Base-by-base conservation (phyloP, 2,113 vertebrate genomes). In the Falco punctatus region DNA sequence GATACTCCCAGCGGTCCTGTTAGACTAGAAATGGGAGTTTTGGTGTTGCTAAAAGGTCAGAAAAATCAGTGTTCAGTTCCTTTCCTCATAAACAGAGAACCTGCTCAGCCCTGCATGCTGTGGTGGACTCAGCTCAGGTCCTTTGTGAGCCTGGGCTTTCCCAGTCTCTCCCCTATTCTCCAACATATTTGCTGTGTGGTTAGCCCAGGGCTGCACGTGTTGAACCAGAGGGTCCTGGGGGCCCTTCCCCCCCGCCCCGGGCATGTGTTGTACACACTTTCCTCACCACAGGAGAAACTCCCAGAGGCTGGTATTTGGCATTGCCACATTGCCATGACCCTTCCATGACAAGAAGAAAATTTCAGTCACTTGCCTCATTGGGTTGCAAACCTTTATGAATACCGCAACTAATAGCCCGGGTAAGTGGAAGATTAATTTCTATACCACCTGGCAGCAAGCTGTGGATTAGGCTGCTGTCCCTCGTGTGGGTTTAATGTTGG, bases 341-440 rank as follows among this genome's bases (percentile, higher is more conserved):
- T 71, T 71, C 40, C 82, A 64, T 95, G 87, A 97, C 89, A 95
- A 96, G 75, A 61, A 96, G 93, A 96, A 96, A 94, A 88, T 97
- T 96, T 95, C 86, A 96, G 92, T 91, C 51, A 26, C 93, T 96
- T 6, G 94, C 94, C 74, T 96, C 92, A 52, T 81, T 97, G 97
- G 95, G 86, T 82, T 96, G 94, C 97, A 97, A 97, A 94, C 95
- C 92, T 97, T 98, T 96, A 95, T 90, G 96, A 97, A 94, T 75
- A 95, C 94, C 95, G 61, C 71, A 97, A 96, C 90, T 98, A 98
- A 98, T 77, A 86, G 93, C 72, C 86, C 2, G 94, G 95, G 96
- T 97, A 97, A 98, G 96, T 92, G 94, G 91, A 98, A 98, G 98
- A 98, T 98, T 98, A 98, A 98, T 98, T 98, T 97, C 95, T 96